These are phyloP conservation scores for Graptemys geographica DNA, from an alignment of 2,797 vertebrate species.

Conservation along the genomic window DNA sequence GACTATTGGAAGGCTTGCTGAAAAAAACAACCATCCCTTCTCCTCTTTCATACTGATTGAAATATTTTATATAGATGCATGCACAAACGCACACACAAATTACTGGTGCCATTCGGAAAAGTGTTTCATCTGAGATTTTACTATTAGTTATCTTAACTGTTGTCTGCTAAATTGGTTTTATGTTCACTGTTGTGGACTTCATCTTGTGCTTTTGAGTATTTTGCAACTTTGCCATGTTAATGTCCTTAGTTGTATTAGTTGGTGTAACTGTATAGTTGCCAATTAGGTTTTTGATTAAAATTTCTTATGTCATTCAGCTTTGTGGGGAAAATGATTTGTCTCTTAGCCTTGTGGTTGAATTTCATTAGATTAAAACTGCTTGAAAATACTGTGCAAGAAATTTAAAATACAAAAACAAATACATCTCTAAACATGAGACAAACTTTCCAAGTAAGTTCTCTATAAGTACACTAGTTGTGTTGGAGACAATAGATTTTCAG, in stretches of 20 bases:
- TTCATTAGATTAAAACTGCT: neutral
- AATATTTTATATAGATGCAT: too few species aligned
- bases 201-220: neutral
- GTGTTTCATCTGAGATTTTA: neutral
- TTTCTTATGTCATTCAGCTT: neutral
- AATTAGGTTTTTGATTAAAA: neutral
- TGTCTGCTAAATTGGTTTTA: neutral
- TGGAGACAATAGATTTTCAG: neutral
- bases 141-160: neutral
- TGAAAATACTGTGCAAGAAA: neutral
- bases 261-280: neutral
- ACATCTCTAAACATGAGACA: neutral
- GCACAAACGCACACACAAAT: fast-evolving
- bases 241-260: neutral
- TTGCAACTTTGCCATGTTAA: neutral
- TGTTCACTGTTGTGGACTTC: neutral
- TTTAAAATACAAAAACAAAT: neutral
- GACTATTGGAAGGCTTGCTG: neutral
- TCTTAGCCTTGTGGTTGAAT: neutral
- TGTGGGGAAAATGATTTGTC: neutral
- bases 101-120: neutral
- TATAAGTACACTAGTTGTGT: fast-evolving
- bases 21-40: neutral
- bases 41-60: neutral
- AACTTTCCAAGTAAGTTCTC: neutral